Conservation (phyloP, 2,888 invertebrate genomes). For the Dryocosmus kuriphilus region DNA sequence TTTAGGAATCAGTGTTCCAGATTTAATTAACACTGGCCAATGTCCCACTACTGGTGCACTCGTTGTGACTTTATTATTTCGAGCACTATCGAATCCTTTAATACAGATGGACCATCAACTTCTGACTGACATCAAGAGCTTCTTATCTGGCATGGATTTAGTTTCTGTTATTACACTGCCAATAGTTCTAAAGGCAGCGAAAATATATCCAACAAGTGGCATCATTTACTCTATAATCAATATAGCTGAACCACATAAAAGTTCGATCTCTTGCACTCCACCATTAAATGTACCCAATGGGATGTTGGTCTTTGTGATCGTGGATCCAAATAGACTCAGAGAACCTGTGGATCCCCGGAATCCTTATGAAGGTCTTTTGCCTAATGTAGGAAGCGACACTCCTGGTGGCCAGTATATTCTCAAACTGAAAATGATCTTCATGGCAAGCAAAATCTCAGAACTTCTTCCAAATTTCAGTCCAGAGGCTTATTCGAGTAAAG, state of each 20-base stretch:
- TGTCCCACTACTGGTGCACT: conserved; percentile 56
- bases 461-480: conserved; percentile 51
- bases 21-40: neutral
- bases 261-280: neutral
- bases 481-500: conserved; percentile 52
- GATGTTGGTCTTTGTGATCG: conserved; percentile 42
- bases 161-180: conserved; percentile 53
- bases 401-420: conserved; percentile 35
- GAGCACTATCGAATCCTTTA: conserved; percentile 41
- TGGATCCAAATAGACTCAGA: conserved; percentile 55
- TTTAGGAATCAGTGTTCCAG: conserved; percentile 42
- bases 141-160: conserved; percentile 45
- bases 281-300: neutral
- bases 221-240: conserved; percentile 27
- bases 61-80: conserved; percentile 46
- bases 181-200: conserved; percentile 36
- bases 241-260: neutral
- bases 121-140: neutral
- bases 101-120: conserved; percentile 28
- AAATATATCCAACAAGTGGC: neutral
- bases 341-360: conserved; percentile 50
- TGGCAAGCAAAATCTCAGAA: conserved; percentile 6
- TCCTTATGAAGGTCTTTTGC: conserved; percentile 55
- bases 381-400: conserved; percentile 34
- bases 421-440: conserved; percentile 48